Conservation (phyloP, 2,797 vertebrate species). For the Australoheros facetus region DNA sequence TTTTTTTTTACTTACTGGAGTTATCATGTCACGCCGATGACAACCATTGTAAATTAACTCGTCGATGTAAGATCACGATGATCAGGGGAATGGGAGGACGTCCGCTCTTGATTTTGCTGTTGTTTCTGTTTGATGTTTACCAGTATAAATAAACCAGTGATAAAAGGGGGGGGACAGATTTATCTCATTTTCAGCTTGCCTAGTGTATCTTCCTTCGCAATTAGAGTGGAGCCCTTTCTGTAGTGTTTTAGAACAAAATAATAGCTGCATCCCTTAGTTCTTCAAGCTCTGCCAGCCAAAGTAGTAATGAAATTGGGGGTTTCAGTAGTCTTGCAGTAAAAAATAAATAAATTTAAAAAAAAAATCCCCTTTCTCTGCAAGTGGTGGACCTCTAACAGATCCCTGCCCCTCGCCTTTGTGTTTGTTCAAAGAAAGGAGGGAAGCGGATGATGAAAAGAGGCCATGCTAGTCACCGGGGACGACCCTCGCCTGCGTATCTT, state of each 20-base stretch:
- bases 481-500: conserved; percentile 48
- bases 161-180: conserved; percentile 45
- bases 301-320: conserved; percentile 48
- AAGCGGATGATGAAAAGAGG: conserved; percentile 78
- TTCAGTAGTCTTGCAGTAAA: conserved; percentile 44
- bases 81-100: conserved; percentile 62
- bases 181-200: conserved; percentile 45
- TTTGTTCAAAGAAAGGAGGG: conserved; percentile 74
- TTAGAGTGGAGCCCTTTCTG: not conserved
- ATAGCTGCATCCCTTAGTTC: conserved; percentile 18
- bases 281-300: conserved; percentile 16
- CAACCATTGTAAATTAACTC: conserved; percentile 74
- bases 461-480: conserved; percentile 69
- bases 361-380: conserved; percentile 44
- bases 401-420: conserved; percentile 58
- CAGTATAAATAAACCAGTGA: conserved; percentile 82
- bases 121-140: conserved; percentile 84
- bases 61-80: conserved; percentile 66
- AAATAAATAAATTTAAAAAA: not conserved
- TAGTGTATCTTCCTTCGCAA: conserved; percentile 1
- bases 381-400: conserved; percentile 66
- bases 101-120: conserved; percentile 81
- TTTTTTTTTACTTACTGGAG: conserved; percentile 66
- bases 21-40: conserved; percentile 55
- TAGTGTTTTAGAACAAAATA: conserved; percentile 24